Conservation (phyloP, 1,140 invertebrate genomes). For the Pseudomyrmex cubaensis region DNA sequence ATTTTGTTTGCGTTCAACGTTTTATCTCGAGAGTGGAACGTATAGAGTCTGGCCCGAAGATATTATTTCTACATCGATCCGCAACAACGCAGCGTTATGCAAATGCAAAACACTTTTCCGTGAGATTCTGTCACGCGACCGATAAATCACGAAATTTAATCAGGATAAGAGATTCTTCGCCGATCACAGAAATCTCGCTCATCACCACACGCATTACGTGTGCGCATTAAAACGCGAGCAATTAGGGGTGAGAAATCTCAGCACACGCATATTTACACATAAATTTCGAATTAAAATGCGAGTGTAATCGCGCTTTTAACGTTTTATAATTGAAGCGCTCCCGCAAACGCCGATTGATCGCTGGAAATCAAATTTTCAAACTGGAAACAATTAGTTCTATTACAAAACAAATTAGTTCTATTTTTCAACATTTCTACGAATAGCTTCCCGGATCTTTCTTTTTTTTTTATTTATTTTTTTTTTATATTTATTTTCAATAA, state of each 20-base stretch:
- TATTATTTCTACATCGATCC: conserved; percentile 54
- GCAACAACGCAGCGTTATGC: conserved; percentile 8
- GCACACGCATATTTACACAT: neutral
- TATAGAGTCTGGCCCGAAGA: neutral
- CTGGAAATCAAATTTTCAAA: neutral
- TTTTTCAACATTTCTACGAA: conserved; percentile 28
- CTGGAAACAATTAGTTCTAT: conserved; percentile 19
- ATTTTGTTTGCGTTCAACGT: conserved; percentile 38
- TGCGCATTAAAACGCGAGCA: conserved; percentile 33
- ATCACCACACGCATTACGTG: conserved; percentile 35
- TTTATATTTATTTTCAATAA: conserved; percentile 21
- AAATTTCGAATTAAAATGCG: conserved; percentile 13
- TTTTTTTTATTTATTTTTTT: neutral
- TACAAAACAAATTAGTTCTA: conserved; percentile 10
- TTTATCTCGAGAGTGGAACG: conserved; percentile 4
- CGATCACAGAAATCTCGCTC: conserved; percentile 30
- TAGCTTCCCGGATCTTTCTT: neutral
- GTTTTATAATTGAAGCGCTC: conserved; percentile 20
- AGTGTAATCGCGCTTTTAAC: conserved; percentile 27
- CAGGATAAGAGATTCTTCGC: conserved; percentile 1
- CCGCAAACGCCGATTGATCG: neutral
- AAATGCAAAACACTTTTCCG: conserved; percentile 47
- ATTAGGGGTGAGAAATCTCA: conserved; percentile 18
- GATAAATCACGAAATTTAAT: conserved; percentile 60
- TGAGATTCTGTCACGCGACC: conserved; percentile 27